phyloP scores from a whole-genome alignment of 2,888 invertebrate species.

The Oeneis ivallda region DNA sequence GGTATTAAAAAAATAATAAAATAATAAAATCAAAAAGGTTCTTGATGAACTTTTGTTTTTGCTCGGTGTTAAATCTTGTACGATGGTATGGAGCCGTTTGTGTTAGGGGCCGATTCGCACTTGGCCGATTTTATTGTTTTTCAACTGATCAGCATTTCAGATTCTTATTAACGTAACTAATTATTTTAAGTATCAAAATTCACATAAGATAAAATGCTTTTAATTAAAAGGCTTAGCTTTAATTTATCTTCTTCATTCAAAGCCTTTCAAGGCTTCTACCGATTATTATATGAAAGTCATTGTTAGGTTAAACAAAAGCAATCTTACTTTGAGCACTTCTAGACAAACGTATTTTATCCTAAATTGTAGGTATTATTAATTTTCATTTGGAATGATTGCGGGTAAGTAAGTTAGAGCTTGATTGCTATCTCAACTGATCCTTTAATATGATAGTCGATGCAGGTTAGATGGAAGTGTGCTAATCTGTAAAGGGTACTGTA shows the following conservation, averaged over 20 bases:
- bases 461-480: too few relatives aligned
- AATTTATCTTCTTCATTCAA: conserved; percentile 15
- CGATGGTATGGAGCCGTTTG: too few relatives aligned
- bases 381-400: background rate
- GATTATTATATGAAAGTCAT: conserved; percentile 11
- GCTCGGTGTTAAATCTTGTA: too few relatives aligned
- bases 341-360: background rate
- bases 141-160: background rate
- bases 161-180: background rate
- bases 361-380: conserved; percentile 11
- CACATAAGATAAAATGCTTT: background rate
- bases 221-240: conserved; percentile 7
- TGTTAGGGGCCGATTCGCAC: too few relatives aligned
- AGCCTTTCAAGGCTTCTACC: conserved; percentile 13
- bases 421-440: too few relatives aligned
- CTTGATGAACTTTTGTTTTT: too few relatives aligned
- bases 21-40: too few relatives aligned
- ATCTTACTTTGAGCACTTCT: conserved; percentile 15
- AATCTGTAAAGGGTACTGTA: too few relatives aligned
- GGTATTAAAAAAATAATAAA: too few relatives aligned
- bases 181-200: background rate
- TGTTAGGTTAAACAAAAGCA: conserved; percentile 12
- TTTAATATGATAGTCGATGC: too few relatives aligned
- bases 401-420: background rate
- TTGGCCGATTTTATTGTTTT: too few relatives aligned